Percentiles rank a stretch among this genome's conserved stretches.
phyloP scores from a whole-genome alignment of 1,140 invertebrate genomes.

The Monochamus saltuarius region DNA sequence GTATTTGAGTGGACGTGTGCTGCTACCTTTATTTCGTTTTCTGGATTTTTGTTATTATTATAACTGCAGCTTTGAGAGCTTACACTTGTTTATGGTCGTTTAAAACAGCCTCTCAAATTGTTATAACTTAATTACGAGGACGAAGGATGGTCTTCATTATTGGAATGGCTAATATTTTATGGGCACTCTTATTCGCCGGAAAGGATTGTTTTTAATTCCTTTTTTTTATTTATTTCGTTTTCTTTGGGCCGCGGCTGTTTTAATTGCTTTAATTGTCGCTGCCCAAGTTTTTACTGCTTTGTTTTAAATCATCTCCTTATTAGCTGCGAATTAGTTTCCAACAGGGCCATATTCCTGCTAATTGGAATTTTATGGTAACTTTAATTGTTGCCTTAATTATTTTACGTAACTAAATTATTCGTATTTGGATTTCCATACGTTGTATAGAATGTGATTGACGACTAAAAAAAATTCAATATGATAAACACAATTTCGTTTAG shows the following conservation, averaged over 20 bases:
- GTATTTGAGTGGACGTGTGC: constrained; percentile 24
- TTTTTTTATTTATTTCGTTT: constrained; percentile 15
- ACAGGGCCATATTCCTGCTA: too few species aligned
- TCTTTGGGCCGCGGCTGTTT: constrained; percentile 4
- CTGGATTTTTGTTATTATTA: constrained; percentile 44
- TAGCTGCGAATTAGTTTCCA: too few species aligned
- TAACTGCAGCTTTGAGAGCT: constrained; percentile 45
- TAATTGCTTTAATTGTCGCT: too few species aligned
- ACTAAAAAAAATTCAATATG: too few species aligned
- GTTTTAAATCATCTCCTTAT: too few species aligned
- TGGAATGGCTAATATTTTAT: background rate
- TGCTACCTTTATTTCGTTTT: constrained; percentile 41
- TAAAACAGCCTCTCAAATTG: constrained; percentile 46
- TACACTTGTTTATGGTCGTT: constrained; percentile 47
- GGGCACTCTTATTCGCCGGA: constrained; percentile 24
- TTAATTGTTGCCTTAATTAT: too few species aligned
- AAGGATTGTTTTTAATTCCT: constrained; percentile 1
- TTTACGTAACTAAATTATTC: too few species aligned
- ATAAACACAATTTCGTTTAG: too few species aligned
- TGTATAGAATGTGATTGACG: too few species aligned
- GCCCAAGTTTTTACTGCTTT: too few species aligned
- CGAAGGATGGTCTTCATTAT: constrained; percentile 24
- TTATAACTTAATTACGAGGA: constrained; percentile 48
- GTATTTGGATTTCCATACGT: too few species aligned
- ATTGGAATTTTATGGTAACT: too few species aligned